Percentiles rank a stretch among this genome's conserved stretches.
Conservation (phyloP, 2,797 vertebrate genomes). For the Oryzias dopingdopingensis region DNA sequence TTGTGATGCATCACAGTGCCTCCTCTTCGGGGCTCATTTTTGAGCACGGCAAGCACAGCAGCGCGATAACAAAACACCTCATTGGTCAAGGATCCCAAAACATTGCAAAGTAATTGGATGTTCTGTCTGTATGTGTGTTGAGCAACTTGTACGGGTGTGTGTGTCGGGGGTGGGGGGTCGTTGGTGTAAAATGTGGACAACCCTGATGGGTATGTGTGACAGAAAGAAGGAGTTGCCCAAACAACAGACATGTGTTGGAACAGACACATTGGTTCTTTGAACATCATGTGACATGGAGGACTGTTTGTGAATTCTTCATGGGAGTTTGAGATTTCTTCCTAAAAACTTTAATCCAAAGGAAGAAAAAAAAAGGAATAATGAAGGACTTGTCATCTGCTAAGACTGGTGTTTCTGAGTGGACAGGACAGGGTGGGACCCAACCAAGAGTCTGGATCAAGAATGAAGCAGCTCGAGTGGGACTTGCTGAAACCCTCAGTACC, state of each 20-base stretch:
- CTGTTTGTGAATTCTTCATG: slow-evolving; percentile 4
- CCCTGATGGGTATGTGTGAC: slow-evolving; percentile 22
- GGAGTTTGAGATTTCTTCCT: not conserved
- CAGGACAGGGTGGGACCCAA: slow-evolving; percentile 8
- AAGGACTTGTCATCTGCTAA: slow-evolving; percentile 59
- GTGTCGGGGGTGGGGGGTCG: not conserved
- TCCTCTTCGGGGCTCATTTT: not conserved
- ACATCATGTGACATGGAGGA: slow-evolving; percentile 9
- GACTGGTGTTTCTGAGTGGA: slow-evolving; percentile 25
- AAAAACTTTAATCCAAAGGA: too few species aligned
- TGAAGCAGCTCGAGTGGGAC: slow-evolving; percentile 62
- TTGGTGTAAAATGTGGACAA: slow-evolving; percentile 36
- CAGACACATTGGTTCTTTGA: slow-evolving; percentile 8
- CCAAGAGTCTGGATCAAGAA: slow-evolving; percentile 61
- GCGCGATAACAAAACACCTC: not conserved
- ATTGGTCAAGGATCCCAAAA: slow-evolving; percentile 7
- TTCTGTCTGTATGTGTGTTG: slow-evolving; percentile 16
- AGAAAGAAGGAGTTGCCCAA: not conserved
- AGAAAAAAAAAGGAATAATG: slow-evolving; percentile 25
- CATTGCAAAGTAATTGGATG: slow-evolving; percentile 23
- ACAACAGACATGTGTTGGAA: too few species aligned
- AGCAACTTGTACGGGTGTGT: not conserved
- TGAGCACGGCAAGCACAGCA: not conserved
- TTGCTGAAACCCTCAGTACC: slow-evolving; percentile 83
- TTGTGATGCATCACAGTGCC: not conserved